Evolutionary conservation across 92 coral and sea anemone genomes (phyloP).

Genomic region (Ricordea florida): DNA sequence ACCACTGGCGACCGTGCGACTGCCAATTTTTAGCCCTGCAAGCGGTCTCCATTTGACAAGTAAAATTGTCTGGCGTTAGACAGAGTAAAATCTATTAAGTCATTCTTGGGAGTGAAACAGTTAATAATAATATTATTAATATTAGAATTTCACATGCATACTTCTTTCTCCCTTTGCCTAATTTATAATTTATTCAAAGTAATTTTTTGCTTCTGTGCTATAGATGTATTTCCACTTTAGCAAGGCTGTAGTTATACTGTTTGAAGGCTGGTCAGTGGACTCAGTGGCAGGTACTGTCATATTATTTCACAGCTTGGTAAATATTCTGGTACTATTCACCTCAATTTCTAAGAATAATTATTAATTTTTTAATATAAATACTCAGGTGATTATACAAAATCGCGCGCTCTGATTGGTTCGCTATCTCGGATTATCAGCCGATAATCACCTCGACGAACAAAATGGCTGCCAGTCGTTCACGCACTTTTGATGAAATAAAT

Average conservation of each 20-base stretch:
- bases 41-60: neutral
- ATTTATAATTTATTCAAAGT: neutral
- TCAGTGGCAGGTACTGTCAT: slow-evolving; percentile 59
- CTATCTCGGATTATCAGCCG: no score
- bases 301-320: neutral
- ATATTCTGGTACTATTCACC: neutral
- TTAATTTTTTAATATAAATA: no score
- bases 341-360: neutral
- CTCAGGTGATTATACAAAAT: no score
- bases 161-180: neutral
- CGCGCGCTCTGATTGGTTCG: no score
- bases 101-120: no score
- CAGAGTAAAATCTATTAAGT: no score
- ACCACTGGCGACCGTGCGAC: no score
- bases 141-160: neutral
- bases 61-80: no score
- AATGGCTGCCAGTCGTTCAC: no score
- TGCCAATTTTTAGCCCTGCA: no score
- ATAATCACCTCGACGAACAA: no score
- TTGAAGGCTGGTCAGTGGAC: slow-evolving; percentile 83
- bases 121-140: neutral
- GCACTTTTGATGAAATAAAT: no score
- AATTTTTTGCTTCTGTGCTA: neutral
- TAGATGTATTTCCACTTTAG: slow-evolving; percentile 86
- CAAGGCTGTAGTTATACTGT: slow-evolving; percentile 70